Conservation (phyloP, 1,140 invertebrate genomes). For the Sminthurides bifidus region DNA sequence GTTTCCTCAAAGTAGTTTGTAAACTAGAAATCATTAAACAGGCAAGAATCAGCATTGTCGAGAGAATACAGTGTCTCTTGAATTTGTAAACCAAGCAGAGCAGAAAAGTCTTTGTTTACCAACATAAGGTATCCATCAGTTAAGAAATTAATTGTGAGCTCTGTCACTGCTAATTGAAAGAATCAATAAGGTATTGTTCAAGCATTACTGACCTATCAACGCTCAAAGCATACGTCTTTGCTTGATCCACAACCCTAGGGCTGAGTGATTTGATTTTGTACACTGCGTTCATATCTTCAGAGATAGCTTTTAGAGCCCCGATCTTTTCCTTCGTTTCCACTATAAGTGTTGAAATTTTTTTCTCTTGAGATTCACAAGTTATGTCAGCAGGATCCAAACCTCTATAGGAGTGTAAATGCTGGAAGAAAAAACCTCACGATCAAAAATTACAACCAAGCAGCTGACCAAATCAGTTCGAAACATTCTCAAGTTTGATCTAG, state of each 20-base stretch:
- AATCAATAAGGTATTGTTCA: too few species aligned
- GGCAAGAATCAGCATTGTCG: too few species aligned
- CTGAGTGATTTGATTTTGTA: conserved; percentile 2
- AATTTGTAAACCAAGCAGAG: too few species aligned
- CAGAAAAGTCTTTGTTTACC: too few species aligned
- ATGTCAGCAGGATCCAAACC: not conserved
- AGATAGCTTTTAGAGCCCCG: conserved; percentile 7
- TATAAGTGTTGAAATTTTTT: not conserved
- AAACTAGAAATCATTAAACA: too few species aligned
- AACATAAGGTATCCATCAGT: too few species aligned
- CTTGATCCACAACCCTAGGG: conserved; percentile 17
- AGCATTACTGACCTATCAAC: conserved; percentile 22
- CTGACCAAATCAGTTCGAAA: too few species aligned
- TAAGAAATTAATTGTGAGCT: too few species aligned
- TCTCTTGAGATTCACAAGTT: not conserved
- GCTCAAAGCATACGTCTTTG: conserved; percentile 9
- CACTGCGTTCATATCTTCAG: conserved; percentile 15
- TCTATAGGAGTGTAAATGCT: conserved; percentile 6
- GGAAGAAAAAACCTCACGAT: not conserved
- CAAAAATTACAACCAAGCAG: too few species aligned
- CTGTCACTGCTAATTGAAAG: too few species aligned
- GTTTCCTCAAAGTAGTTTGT: not conserved
- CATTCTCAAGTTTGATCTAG: not conserved
- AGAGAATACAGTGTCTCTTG: too few species aligned
- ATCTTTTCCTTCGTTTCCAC: not conserved